A percentile compares a stretch with the other conserved stretches of the same genome.
phyloP scores from a whole-genome alignment of 2,113 vertebrate species.

The Merops nubicus region DNA sequence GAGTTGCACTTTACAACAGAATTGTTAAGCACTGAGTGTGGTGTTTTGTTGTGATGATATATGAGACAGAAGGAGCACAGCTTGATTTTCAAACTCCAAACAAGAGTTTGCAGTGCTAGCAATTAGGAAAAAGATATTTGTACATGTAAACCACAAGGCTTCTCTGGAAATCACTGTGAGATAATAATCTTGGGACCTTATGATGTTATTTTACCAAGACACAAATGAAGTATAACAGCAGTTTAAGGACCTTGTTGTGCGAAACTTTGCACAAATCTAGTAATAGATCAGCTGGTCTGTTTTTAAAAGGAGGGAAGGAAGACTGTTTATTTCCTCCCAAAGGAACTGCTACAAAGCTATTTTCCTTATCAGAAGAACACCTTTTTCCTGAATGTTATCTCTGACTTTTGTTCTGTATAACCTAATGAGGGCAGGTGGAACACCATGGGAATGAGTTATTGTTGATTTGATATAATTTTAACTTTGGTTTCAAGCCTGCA shows the following conservation, averaged over 20 bases:
- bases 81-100: conserved; percentile 20
- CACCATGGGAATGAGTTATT: conserved; percentile 52
- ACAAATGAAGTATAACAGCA: not conserved
- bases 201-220: not conserved
- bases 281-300: conserved; percentile 34
- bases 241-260: not conserved
- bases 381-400: conserved; percentile 67
- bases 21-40: not conserved
- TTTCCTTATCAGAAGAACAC: conserved; percentile 66
- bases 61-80: not conserved
- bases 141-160: not conserved
- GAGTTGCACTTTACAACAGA: not conserved
- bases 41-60: not conserved
- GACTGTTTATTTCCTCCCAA: conserved; percentile 45
- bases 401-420: conserved; percentile 54
- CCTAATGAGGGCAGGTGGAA: conserved; percentile 51
- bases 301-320: conserved; percentile 65
- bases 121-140: not conserved
- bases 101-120: not conserved
- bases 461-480: conserved; percentile 54
- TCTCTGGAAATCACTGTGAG: conserved; percentile 22
- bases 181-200: conserved; percentile 13
- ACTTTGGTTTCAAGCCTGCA: conserved; percentile 10
- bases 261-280: conserved; percentile 32
- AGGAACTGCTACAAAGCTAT: conserved; percentile 52